These are phyloP conservation scores for Corythornis madagascariensis DNA, from an alignment of 2,113 vertebrate species.

Conservation along the genomic window DNA sequence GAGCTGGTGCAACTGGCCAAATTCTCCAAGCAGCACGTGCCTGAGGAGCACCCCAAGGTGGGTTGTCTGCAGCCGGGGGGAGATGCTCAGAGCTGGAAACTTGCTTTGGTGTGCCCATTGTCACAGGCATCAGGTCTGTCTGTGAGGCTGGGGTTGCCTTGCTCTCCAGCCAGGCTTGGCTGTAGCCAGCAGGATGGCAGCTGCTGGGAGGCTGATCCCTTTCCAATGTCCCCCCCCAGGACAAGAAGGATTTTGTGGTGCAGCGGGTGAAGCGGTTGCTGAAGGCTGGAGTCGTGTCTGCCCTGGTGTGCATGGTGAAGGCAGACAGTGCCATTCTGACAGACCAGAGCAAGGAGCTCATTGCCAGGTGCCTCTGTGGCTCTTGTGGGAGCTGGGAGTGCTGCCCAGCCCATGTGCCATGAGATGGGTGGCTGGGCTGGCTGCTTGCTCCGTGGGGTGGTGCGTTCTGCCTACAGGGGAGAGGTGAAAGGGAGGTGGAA, in stretches of 20 bases:
- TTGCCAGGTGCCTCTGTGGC: conserved; percentile 81
- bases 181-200: not conserved
- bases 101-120: not conserved
- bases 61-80: not conserved
- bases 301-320: conserved; percentile 93
- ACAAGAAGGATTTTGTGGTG: conserved; percentile 95
- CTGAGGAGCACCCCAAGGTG: conserved; percentile 97
- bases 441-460: not conserved
- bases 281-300: conserved; percentile 87
- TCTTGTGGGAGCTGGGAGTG: rapidly evolving
- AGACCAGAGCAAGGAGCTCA: conserved; percentile 91
- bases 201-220: not conserved
- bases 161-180: not conserved
- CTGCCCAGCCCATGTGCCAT: not conserved
- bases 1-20: conserved; percentile 96
- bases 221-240: conserved; percentile 71
- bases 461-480: rapidly evolving
- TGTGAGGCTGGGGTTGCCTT: not conserved
- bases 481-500: not conserved
- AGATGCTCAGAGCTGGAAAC: not conserved
- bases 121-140: not conserved
- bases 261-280: conserved; percentile 88
- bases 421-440: not conserved
- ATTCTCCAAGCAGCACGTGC: conserved; percentile 97
- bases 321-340: conserved; percentile 90